Conservation (phyloP, 92 coral and sea anemone species). For the Pocillopora meandrina region DNA sequence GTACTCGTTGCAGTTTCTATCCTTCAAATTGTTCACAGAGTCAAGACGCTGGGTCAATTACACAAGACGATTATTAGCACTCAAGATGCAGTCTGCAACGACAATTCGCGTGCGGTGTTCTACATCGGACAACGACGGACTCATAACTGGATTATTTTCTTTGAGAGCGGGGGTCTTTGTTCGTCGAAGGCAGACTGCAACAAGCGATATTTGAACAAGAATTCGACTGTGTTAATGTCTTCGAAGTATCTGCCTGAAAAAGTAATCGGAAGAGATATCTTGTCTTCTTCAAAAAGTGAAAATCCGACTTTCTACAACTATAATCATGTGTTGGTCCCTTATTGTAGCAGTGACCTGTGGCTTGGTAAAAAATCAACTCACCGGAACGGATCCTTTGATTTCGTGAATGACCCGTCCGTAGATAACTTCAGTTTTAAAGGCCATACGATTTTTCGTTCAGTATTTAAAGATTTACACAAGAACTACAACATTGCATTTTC, state of each 20-base stretch:
- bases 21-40: neutral
- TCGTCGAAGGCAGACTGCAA: constrained; percentile 55
- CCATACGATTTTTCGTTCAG: constrained; percentile 48
- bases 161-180: constrained; percentile 72
- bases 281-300: constrained; percentile 35
- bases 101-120: constrained; percentile 53
- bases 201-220: constrained; percentile 48
- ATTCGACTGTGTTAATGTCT: constrained; percentile 59
- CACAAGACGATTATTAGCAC: neutral
- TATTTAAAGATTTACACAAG: constrained; percentile 26
- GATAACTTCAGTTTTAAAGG: constrained; percentile 62
- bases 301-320: constrained; percentile 55
- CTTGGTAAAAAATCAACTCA: constrained; percentile 39
- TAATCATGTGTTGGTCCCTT: constrained; percentile 61
- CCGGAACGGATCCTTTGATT: constrained; percentile 25
- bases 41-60: neutral
- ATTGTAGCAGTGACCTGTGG: constrained; percentile 72
- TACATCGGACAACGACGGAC: constrained; percentile 31
- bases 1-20: constrained; percentile 5
- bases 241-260: constrained; percentile 42
- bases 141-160: constrained; percentile 56
- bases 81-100: constrained; percentile 57
- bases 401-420: constrained; percentile 32
- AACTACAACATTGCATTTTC: constrained; percentile 17
- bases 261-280: constrained; percentile 51